Evolutionary conservation across 92 coral and sea anemone species (phyloP).

Genomic region (Parazoanthus atlanticus): DNA sequence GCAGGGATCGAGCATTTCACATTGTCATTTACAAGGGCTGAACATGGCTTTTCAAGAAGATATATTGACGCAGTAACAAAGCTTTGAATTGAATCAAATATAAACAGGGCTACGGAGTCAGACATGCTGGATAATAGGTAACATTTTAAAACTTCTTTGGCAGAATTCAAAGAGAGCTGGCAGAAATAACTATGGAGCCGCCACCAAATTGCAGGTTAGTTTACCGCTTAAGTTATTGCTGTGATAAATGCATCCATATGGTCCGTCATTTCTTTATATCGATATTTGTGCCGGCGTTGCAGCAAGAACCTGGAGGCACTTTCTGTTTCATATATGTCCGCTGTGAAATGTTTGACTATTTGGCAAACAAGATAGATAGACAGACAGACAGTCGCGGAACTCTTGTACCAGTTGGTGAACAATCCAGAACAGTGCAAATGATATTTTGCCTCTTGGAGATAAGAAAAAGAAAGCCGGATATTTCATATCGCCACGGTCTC

Average conservation of each 20-base stretch:
- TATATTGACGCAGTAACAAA: not conserved
- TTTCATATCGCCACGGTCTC: too few relatives aligned
- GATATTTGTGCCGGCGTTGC: too few relatives aligned
- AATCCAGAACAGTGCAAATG: not conserved
- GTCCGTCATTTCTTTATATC: not conserved
- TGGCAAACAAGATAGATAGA: not conserved
- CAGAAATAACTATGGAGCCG: constrained; percentile 98
- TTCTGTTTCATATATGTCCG: not conserved
- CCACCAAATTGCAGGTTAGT: constrained; percentile 99
- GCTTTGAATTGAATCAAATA: constrained; percentile 5
- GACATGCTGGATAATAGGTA: not conserved
- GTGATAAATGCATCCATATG: constrained; percentile 7
- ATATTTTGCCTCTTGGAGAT: too few relatives aligned
- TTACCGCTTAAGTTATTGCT: not conserved
- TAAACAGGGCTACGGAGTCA: too few relatives aligned
- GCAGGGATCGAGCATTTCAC: not conserved
- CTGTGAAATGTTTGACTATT: not conserved
- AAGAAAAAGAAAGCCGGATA: not conserved
- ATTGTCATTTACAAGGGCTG: not conserved
- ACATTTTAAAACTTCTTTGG: constrained; percentile 26
- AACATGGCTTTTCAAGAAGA: constrained; percentile 20
- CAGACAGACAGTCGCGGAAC: not conserved
- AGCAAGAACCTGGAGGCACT: not conserved
- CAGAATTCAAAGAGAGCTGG: constrained; percentile 96
- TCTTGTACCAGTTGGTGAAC: not conserved